A percentile compares a stretch with the other conserved stretches of the same genome.
These are phyloP conservation scores for Lasioglossum villosulum DNA, from an alignment of 2,888 invertebrate genomes.

Conservation along the genomic window DNA sequence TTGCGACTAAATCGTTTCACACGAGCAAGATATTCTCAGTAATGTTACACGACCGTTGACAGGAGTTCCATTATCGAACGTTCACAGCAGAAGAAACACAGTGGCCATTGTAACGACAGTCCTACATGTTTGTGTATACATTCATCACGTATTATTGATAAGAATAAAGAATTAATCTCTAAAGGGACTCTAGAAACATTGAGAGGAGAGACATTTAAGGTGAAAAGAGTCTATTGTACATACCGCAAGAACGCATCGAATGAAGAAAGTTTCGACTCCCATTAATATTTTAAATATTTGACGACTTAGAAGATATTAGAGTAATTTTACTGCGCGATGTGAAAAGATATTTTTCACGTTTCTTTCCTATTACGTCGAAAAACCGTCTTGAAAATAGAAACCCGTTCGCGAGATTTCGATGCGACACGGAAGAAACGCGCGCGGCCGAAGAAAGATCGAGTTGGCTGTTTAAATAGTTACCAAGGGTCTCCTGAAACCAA, in stretches of 20 bases:
- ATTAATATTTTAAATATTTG: no score
- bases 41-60: not conserved
- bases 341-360: not conserved
- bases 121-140: not conserved
- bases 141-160: not conserved
- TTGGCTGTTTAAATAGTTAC: slow-evolving; percentile 8
- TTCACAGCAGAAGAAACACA: not conserved
- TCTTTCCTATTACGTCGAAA: not conserved
- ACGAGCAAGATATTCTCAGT: not conserved
- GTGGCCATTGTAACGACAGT: slow-evolving; percentile 4
- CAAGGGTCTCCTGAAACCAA: slow-evolving; percentile 78
- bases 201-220: not conserved
- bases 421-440: not conserved
- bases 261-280: not conserved
- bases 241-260: not conserved
- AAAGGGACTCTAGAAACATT: not conserved
- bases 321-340: no score
- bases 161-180: not conserved
- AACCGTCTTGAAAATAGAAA: not conserved
- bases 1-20: not conserved
- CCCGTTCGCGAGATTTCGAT: not conserved
- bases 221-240: not conserved
- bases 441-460: not conserved
- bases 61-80: not conserved
- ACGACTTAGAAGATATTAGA: no score